phyloP scores from a whole-genome alignment of 2,797 vertebrate species.

The Coranthus polyacanthus region DNA sequence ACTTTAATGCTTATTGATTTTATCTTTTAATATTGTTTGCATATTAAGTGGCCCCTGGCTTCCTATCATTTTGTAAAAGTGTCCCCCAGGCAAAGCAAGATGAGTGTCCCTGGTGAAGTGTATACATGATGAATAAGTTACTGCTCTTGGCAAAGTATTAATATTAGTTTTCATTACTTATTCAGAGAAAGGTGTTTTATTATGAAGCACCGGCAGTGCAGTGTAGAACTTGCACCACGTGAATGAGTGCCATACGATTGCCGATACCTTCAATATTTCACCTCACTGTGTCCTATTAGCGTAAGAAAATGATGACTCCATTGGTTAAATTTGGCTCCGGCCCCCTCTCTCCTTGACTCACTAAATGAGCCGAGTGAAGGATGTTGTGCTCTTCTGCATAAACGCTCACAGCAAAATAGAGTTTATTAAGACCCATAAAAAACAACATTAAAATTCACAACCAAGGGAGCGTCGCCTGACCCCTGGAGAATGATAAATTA shows the following conservation, averaged over 20 bases:
- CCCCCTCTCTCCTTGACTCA: slow-evolving; percentile 81
- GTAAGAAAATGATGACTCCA: slow-evolving; percentile 69
- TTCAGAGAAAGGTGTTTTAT: too few species aligned
- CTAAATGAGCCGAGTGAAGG: slow-evolving; percentile 84
- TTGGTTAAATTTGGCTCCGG: slow-evolving; percentile 75
- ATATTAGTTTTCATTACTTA: too few species aligned
- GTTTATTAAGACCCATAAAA: slow-evolving; percentile 89
- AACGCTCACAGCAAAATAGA: slow-evolving; percentile 86
- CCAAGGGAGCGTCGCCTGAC: slow-evolving; percentile 80
- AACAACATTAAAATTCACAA: slow-evolving; percentile 89
- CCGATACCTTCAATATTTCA: slow-evolving; percentile 51
- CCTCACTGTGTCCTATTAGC: slow-evolving; percentile 56
- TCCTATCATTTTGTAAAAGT: too few species aligned
- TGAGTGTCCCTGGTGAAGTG: too few species aligned
- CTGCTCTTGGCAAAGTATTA: too few species aligned
- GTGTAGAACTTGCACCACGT: neutral
- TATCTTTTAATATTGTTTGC: too few species aligned
- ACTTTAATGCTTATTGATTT: too few species aligned
- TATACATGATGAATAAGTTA: too few species aligned
- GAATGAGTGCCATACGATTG: slow-evolving; percentile 25
- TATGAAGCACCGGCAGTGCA: too few species aligned
- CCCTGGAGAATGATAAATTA: slow-evolving; percentile 88
- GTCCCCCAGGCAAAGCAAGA: too few species aligned
- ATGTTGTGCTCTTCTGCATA: slow-evolving; percentile 86
- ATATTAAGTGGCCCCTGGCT: too few species aligned